phyloP scores from a whole-genome alignment of 2,113 vertebrate species.

The Corythoichthys intestinalis region DNA sequence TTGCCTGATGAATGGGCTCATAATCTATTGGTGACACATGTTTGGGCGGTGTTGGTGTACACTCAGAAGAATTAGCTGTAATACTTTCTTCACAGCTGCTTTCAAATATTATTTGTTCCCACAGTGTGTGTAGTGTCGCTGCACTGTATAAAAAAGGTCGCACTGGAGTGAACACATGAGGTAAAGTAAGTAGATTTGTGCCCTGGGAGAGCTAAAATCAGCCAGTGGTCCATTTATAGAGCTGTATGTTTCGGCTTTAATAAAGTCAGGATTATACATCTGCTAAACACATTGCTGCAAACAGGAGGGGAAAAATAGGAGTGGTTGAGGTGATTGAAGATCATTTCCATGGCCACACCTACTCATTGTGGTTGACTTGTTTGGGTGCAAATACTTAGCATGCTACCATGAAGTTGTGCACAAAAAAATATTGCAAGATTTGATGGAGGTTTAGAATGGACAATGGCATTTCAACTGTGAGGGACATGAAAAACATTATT shows the following conservation, averaged over 20 bases:
- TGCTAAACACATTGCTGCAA: slow-evolving; percentile 72
- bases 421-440: neutral
- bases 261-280: slow-evolving; percentile 71
- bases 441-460: neutral
- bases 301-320: slow-evolving; percentile 48
- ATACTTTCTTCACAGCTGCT: slow-evolving; percentile 40
- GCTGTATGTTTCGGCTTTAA: slow-evolving; percentile 65
- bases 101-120: slow-evolving; percentile 39
- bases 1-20: slow-evolving; percentile 28
- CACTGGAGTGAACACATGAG: slow-evolving; percentile 37
- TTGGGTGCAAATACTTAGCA: slow-evolving; percentile 60
- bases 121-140: slow-evolving; percentile 38
- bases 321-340: slow-evolving; percentile 66
- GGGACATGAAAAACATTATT: too few species aligned
- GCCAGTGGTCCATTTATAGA: slow-evolving; percentile 66
- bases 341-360: slow-evolving; percentile 52
- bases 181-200: slow-evolving; percentile 59
- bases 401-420: slow-evolving; percentile 34
- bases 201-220: slow-evolving; percentile 52
- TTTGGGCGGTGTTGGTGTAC: slow-evolving; percentile 34
- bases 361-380: slow-evolving; percentile 67
- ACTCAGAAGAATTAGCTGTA: slow-evolving; percentile 12
- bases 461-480: slow-evolving; percentile 27
- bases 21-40: slow-evolving; percentile 34
- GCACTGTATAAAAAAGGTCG: slow-evolving; percentile 15